Evolutionary conservation across 1,140 invertebrate species (phyloP).

Genomic region (Philotrypesis tridentata): DNA sequence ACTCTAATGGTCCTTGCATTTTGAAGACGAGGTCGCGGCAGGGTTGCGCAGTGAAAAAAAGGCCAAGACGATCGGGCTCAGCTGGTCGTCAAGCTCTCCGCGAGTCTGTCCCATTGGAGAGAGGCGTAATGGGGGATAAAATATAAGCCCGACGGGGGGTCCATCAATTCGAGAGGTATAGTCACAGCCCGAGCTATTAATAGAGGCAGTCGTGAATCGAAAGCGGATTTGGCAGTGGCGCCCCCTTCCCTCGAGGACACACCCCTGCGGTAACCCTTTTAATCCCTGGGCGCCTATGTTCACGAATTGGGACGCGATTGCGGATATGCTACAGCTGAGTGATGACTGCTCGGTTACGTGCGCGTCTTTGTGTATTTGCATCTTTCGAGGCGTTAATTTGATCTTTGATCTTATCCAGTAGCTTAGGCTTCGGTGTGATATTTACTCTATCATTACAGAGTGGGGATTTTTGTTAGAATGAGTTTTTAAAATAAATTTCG

Average conservation of each 20-base stretch:
- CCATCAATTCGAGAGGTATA: constrained; percentile 64
- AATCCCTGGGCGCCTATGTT: constrained; percentile 48
- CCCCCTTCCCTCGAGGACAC: constrained; percentile 52
- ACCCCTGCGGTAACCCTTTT: constrained; percentile 60
- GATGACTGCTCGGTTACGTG: neutral
- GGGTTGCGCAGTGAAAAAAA: neutral
- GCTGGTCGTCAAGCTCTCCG: constrained; percentile 61
- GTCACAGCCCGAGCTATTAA: constrained; percentile 61
- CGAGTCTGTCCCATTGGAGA: constrained; percentile 55
- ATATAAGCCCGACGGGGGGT: constrained; percentile 62
- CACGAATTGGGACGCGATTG: neutral
- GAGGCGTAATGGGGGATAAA: constrained; percentile 63
- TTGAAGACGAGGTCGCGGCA: too few relatives aligned
- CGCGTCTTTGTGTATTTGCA: neutral
- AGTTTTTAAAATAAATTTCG: too few relatives aligned
- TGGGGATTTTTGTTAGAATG: too few relatives aligned
- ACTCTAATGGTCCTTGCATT: too few relatives aligned
- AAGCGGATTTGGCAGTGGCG: constrained; percentile 59
- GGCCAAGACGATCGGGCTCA: constrained; percentile 55
- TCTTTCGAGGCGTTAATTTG: neutral
- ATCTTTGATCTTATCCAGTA: neutral
- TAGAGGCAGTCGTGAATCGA: constrained; percentile 53
- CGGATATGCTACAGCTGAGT: neutral
- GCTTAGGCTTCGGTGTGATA: neutral
- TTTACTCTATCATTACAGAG: too few relatives aligned